Conservation (phyloP, 23 tunicate species). For the Corella eumyota region DNA sequence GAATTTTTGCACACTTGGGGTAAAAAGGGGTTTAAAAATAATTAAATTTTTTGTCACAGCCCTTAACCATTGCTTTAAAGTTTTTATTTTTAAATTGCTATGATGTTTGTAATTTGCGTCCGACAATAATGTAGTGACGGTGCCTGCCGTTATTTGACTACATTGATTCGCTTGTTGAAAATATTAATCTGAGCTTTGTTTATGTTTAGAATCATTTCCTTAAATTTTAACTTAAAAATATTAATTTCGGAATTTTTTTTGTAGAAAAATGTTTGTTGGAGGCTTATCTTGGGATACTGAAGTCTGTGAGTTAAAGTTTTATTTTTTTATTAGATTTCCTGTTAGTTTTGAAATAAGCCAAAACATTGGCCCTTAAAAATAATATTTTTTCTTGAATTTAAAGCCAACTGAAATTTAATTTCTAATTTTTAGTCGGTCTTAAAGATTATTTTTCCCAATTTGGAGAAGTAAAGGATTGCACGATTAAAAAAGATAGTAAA, state of each 20-base stretch:
- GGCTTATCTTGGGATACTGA: constrained; percentile 92
- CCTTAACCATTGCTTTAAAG: too few species aligned
- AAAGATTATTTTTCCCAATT: constrained; percentile 59
- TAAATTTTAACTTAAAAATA: neutral
- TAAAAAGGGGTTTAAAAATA: too few species aligned
- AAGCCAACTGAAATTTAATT: neutral
- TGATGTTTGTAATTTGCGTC: constrained; percentile 87
- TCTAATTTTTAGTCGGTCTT: constrained; percentile 40
- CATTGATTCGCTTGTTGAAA: constrained; percentile 23
- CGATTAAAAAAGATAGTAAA: constrained; percentile 72
- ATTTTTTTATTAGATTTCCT: too few species aligned
- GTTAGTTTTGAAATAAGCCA: constrained; percentile 29
- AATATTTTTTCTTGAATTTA: neutral
- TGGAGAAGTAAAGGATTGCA: constrained; percentile 75
- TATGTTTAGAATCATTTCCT: constrained; percentile 3
- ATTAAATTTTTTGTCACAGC: too few species aligned
- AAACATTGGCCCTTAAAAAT: neutral
- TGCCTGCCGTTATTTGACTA: constrained; percentile 58
- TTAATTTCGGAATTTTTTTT: constrained; percentile 6
- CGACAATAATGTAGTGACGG: constrained; percentile 40
- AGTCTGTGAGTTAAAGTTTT: constrained; percentile 43
- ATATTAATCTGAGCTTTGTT: constrained; percentile 4
- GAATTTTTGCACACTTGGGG: too few species aligned
- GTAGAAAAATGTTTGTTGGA: constrained; percentile 96
- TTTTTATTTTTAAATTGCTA: constrained; percentile 17